Evolutionary conservation across 2,888 invertebrate species (phyloP).

Genomic region (Phyto melanocephala): DNA sequence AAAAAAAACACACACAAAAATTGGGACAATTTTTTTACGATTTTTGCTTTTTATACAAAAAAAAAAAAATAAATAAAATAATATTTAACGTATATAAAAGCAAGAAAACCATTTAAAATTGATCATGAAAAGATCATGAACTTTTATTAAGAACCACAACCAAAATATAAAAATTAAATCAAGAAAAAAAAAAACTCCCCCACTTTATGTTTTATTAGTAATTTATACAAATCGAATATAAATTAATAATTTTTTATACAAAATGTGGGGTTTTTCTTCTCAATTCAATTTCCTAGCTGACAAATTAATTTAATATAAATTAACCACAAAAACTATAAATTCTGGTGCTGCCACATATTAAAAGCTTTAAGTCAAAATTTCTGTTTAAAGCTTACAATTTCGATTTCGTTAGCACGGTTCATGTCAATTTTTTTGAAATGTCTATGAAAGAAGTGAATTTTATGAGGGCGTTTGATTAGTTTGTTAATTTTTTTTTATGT

Average conservation of each 20-base stretch:
- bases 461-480: conserved; percentile 61
- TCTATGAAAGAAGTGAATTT: conserved; percentile 23
- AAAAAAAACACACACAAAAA: conserved; percentile 32
- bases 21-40: conserved; percentile 48
- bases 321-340: conserved; percentile 65
- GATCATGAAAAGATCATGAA: conserved; percentile 63
- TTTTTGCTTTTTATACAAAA: conserved; percentile 28
- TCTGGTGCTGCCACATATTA: conserved; percentile 1
- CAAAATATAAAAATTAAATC: conserved; percentile 1
- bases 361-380: conserved; percentile 26
- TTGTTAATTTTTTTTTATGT: conserved; percentile 30
- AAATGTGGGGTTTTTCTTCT: conserved; percentile 61
- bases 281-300: conserved; percentile 68
- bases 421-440: neutral
- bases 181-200: conserved; percentile 45
- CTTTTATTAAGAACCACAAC: conserved; percentile 51
- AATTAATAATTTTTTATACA: conserved; percentile 44
- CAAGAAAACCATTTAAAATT: conserved; percentile 51
- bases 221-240: conserved; percentile 56
- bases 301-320: conserved; percentile 76
- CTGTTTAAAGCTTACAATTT: conserved; percentile 39
- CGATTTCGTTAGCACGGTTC: conserved; percentile 1
- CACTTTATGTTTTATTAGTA: conserved; percentile 42
- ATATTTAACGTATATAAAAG: neutral
- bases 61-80: neutral